phyloP scores from a whole-genome alignment of 2,888 invertebrate species.

The Cheilosia vulpina region DNA sequence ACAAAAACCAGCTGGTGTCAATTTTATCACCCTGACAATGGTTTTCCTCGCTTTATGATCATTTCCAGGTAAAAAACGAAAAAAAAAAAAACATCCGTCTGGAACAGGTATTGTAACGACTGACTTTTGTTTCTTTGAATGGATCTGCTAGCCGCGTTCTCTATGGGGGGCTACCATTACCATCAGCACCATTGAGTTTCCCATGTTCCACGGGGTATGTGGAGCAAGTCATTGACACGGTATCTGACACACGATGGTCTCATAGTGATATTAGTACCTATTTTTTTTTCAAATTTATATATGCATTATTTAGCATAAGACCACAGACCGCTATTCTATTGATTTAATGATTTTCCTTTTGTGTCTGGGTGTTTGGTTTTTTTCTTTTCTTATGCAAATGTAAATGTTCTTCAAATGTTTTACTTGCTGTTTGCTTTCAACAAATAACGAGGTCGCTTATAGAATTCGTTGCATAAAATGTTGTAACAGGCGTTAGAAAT shows the following conservation, averaged over 20 bases:
- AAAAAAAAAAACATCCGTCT: conserved; percentile 17
- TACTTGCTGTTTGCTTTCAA: not conserved
- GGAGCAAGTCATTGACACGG: conserved; percentile 72
- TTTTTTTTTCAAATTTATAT: conserved; percentile 28
- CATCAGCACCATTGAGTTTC: conserved; percentile 19
- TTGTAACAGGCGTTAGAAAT: not conserved
- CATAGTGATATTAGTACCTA: conserved; percentile 16
- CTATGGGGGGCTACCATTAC: not conserved
- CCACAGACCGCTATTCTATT: conserved; percentile 50
- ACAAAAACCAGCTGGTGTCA: conserved; percentile 50
- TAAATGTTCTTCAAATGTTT: conserved; percentile 18
- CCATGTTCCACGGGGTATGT: conserved; percentile 54
- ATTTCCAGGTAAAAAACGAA: conserved; percentile 42
- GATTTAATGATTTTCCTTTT: conserved; percentile 50
- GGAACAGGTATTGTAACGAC: conserved; percentile 46
- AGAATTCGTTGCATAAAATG: conserved; percentile 55
- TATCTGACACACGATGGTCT: conserved; percentile 47
- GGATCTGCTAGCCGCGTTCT: conserved; percentile 22
- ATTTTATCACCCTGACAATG: conserved; percentile 70
- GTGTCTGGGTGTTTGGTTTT: not conserved
- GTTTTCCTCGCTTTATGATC: conserved; percentile 56
- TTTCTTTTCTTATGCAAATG: conserved; percentile 49
- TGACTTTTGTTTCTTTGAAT: conserved; percentile 46
- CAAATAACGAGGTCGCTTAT: conserved; percentile 40
- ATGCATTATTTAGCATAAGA: conserved; percentile 44